phyloP scores from a whole-genome alignment of 1,140 invertebrate genomes.

The Microvelia longipes region DNA sequence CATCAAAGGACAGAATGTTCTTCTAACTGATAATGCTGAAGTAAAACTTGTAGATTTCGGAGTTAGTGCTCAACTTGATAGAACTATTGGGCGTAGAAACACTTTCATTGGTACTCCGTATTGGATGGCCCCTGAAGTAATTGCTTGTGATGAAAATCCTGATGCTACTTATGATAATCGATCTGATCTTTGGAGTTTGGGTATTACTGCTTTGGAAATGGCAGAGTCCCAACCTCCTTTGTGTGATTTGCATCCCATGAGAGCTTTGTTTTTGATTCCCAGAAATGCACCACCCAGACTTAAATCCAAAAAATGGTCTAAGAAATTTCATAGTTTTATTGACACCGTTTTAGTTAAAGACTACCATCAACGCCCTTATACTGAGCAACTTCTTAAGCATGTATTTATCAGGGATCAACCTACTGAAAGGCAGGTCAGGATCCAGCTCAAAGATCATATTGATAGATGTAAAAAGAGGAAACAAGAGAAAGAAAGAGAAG shows the following conservation, averaged over 20 bases:
- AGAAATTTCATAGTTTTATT: constrained; percentile 85
- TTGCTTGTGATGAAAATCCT: constrained; percentile 99
- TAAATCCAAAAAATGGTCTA: constrained; percentile 97
- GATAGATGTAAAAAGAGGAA: constrained; percentile 91
- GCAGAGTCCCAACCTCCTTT: constrained; percentile 97
- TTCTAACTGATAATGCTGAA: constrained; percentile 98
- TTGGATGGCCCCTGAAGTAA: constrained; percentile 96
- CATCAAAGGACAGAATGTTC: constrained; percentile 99
- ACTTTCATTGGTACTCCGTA: constrained; percentile 99
- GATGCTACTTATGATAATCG: constrained; percentile 99
- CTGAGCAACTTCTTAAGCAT: constrained; percentile 93
- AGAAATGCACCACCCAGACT: constrained; percentile 90
- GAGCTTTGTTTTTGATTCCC: constrained; percentile 95
- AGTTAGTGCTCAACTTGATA: constrained; percentile 95
- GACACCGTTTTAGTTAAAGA: constrained; percentile 88
- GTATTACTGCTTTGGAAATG: constrained; percentile 98
- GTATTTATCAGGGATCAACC: constrained; percentile 95
- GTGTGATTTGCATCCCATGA: constrained; percentile 98
- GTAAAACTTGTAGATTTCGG: constrained; percentile 99
- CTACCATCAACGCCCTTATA: constrained; percentile 94
- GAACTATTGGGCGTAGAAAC: constrained; percentile 94
- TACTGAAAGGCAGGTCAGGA: constrained; percentile 91
- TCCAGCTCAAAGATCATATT: constrained; percentile 98
- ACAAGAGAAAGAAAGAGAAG: constrained; percentile 54
- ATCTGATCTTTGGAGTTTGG: constrained; percentile 95